A percentile compares a stretch with the other conserved stretches of the same genome.
Evolutionary conservation across 1,140 invertebrate species (phyloP).

Genomic region (Latrodectus geometricus): DNA sequence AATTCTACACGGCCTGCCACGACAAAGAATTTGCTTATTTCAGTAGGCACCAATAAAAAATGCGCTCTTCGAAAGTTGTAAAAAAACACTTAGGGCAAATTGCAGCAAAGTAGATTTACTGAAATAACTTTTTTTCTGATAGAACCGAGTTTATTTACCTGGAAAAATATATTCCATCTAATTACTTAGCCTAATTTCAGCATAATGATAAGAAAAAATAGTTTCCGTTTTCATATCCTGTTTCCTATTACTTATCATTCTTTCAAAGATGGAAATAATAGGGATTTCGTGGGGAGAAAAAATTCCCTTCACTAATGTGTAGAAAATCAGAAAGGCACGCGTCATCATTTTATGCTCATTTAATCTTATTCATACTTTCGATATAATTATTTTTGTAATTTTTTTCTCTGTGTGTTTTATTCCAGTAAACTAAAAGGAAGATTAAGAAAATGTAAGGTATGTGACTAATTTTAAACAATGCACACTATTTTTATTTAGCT

Average conservation of each 20-base stretch:
- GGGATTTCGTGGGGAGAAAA: background rate
- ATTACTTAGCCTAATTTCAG: background rate
- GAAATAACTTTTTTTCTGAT: background rate
- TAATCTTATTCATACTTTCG: background rate
- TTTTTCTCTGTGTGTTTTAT: too few relatives aligned
- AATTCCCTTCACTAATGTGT: background rate
- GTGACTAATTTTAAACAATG: too few relatives aligned
- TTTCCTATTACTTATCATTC: background rate
- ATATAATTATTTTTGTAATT: too few relatives aligned
- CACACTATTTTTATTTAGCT: too few relatives aligned
- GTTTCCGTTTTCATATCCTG: background rate
- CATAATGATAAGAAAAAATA: background rate
- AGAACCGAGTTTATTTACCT: background rate
- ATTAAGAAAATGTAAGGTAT: too few relatives aligned
- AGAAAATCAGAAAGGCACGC: background rate
- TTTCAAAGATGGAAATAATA: background rate
- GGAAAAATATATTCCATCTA: background rate
- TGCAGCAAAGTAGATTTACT: background rate
- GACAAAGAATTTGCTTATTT: background rate
- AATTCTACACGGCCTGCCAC: background rate
- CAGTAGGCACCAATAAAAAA: background rate
- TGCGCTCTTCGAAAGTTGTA: background rate
- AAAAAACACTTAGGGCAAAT: background rate
- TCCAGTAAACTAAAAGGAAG: too few relatives aligned
- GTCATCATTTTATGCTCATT: background rate